Conservation (phyloP, 2,797 vertebrate species). For the Rhinichthys osculus region DNA sequence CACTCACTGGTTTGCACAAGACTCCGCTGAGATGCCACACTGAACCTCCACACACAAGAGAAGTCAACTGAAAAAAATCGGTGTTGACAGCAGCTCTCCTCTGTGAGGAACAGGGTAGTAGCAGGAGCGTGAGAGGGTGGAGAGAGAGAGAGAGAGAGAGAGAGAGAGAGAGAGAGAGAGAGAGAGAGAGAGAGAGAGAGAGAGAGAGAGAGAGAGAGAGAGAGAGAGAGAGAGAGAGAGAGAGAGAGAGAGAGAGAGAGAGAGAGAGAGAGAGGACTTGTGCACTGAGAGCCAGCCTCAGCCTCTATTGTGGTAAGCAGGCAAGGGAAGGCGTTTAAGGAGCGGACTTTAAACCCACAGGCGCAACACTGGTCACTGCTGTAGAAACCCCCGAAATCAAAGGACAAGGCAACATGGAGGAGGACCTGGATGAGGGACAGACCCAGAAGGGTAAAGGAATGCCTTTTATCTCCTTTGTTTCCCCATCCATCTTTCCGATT, state of each 20-base stretch:
- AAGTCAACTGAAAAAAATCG: constrained; percentile 92
- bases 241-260: constrained; percentile 52
- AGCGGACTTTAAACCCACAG: constrained; percentile 47
- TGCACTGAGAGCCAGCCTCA: constrained; percentile 66
- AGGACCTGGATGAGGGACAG: constrained; percentile 98
- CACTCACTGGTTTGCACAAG: constrained; percentile 22
- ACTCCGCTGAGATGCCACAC: constrained; percentile 88
- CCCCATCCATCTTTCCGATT: constrained; percentile 29
- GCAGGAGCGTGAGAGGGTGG: constrained; percentile 55
- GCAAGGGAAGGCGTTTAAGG: constrained; percentile 52
- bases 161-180: constrained; percentile 50
- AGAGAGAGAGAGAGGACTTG: constrained; percentile 56
- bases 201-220: constrained; percentile 43
- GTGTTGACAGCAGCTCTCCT: constrained; percentile 89
- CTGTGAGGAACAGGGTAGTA: constrained; percentile 42
- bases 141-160: constrained; percentile 69
- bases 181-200: constrained; percentile 70
- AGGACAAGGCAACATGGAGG: constrained; percentile 85
- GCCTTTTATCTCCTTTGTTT: constrained; percentile 8
- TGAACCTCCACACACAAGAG: constrained; percentile 85
- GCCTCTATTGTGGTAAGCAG: constrained; percentile 61
- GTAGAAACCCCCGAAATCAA: constrained; percentile 48
- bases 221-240: constrained; percentile 53
- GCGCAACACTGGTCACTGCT: constrained; percentile 54
- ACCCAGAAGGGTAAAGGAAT: constrained; percentile 92